A percentile compares a stretch with the other conserved stretches of the same genome.
phyloP scores from a whole-genome alignment of 2,797 vertebrate genomes.

The Sus cebifrons region DNA sequence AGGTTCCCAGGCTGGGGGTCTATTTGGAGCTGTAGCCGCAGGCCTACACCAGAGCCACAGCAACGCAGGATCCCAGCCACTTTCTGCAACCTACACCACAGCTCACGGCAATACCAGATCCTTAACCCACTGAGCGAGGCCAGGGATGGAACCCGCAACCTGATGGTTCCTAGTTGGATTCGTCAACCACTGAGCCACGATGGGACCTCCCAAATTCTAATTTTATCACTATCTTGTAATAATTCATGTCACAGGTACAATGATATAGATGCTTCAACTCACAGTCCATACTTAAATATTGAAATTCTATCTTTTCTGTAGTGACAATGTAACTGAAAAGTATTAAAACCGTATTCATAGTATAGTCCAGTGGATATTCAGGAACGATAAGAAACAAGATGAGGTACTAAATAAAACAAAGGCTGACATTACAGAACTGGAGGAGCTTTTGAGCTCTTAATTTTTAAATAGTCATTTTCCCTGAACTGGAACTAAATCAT shows the following conservation, averaged over 20 bases:
- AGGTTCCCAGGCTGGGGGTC: too few relatives aligned
- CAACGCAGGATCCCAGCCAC: too few relatives aligned
- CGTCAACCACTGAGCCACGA: too few relatives aligned
- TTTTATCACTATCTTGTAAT: background rate
- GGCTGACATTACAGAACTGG: background rate
- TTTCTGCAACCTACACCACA: too few relatives aligned
- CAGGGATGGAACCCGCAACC: too few relatives aligned
- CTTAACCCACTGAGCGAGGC: too few relatives aligned
- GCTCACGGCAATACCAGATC: too few relatives aligned
- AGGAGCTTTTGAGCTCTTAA: background rate
- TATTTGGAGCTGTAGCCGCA: too few relatives aligned
- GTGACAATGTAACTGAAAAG: background rate
- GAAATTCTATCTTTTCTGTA: background rate
- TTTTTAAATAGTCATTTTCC: conserved; percentile 14
- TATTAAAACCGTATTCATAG: background rate
- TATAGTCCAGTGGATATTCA: background rate
- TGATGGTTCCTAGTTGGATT: too few relatives aligned
- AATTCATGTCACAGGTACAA: background rate
- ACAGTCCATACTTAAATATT: background rate
- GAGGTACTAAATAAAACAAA: background rate
- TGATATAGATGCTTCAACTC: background rate
- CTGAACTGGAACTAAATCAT: conserved; percentile 10
- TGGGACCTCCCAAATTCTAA: background rate
- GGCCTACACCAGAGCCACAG: too few relatives aligned
- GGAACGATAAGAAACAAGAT: background rate